Conservation (phyloP, 2,888 invertebrate genomes). For the Sialis lutaria region DNA sequence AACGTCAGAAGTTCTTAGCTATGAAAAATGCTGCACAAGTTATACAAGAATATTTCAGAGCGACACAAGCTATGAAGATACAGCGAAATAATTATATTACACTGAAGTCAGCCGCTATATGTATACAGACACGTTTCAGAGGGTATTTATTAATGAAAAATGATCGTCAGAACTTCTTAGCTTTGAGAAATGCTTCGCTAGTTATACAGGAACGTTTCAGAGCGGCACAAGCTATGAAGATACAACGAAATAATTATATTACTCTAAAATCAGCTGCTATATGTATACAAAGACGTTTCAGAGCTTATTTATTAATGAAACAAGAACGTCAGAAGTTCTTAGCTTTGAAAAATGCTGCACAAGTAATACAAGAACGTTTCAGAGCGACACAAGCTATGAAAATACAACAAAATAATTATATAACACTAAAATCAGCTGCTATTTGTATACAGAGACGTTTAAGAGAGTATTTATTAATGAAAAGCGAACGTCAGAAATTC, state of each 20-base stretch:
- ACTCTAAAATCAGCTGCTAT: slow-evolving; percentile 10
- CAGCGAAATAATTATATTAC: slow-evolving; percentile 8
- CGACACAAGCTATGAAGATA: slow-evolving; percentile 11
- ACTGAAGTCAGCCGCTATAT: slow-evolving; percentile 11
- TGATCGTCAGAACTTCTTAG: slow-evolving; percentile 16
- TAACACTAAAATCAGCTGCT: slow-evolving; percentile 11
- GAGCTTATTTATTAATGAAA: slow-evolving; percentile 9
- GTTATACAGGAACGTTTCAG: slow-evolving; percentile 27
- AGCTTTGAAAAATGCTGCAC: slow-evolving; percentile 20
- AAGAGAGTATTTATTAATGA: slow-evolving; percentile 23
- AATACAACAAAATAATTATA: slow-evolving; percentile 14
- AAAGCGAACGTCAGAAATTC: slow-evolving; percentile 22
- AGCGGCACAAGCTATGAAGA: slow-evolving; percentile 22
- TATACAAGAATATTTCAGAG: slow-evolving; percentile 14
- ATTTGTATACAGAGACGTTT: slow-evolving; percentile 21
- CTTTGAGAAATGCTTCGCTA: slow-evolving; percentile 18
- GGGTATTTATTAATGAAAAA: slow-evolving; percentile 9
- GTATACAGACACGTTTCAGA: slow-evolving; percentile 20
- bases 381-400: slow-evolving; percentile 15
- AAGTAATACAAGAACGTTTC: slow-evolving; percentile 28
- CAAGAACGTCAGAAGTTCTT: slow-evolving; percentile 22
- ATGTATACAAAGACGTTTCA: slow-evolving; percentile 6
- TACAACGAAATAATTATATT: slow-evolving; percentile 7
- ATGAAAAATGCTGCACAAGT: slow-evolving; percentile 12
- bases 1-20: slow-evolving; percentile 16